Conservation (phyloP, 2,113 vertebrate genomes). For the Prionailurus bengalensis region DNA sequence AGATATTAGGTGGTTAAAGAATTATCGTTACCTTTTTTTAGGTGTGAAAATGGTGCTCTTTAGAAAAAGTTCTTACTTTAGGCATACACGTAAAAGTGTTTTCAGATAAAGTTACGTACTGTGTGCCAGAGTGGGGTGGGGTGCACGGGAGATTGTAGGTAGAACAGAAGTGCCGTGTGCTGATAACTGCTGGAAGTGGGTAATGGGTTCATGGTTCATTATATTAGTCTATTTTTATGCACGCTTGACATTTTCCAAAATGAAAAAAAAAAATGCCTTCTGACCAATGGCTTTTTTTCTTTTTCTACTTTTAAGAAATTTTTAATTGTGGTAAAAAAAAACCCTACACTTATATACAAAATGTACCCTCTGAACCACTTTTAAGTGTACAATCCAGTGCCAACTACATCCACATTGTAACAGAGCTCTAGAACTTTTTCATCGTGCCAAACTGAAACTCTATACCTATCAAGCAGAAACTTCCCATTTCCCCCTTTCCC, state of each 20-base stretch:
- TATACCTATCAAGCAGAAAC: neutral
- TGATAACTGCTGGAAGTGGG: neutral
- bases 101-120: slow-evolving; percentile 50
- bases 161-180: neutral
- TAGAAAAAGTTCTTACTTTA: slow-evolving; percentile 16
- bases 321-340: slow-evolving; percentile 18
- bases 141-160: neutral
- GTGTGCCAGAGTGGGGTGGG: neutral
- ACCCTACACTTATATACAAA: neutral
- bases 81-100: slow-evolving; percentile 5
- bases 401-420: neutral
- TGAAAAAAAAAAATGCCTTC: neutral
- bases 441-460: slow-evolving; percentile 23
- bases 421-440: neutral
- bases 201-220: neutral
- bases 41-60: neutral
- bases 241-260: slow-evolving; percentile 12
- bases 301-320: neutral
- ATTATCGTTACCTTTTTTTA: slow-evolving; percentile 13
- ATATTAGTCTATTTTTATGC: neutral
- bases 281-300: neutral
- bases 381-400: neutral
- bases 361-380: neutral
- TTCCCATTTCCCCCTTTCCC: neutral
- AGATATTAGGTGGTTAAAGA: neutral